These are phyloP conservation scores for Epinotia nisella DNA, from an alignment of 2,888 invertebrate genomes.

Conservation along the genomic window DNA sequence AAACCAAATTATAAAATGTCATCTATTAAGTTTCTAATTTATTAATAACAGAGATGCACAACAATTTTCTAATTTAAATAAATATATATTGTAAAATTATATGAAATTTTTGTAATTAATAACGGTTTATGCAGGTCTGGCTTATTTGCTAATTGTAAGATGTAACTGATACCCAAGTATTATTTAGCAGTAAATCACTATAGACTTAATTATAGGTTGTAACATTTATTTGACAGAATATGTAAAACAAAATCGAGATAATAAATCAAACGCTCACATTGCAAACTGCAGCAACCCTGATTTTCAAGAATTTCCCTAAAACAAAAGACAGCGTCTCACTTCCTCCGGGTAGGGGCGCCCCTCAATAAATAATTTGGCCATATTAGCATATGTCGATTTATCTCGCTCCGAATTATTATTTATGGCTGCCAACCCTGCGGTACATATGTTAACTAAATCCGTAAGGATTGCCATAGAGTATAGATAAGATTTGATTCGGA, in stretches of 20 bases:
- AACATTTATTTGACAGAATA: not conserved
- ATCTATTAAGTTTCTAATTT: too few relatives aligned
- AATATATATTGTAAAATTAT: too few relatives aligned
- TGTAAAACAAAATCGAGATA: not conserved
- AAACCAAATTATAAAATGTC: too few relatives aligned
- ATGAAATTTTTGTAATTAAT: too few relatives aligned
- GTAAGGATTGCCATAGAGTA: slow-evolving; percentile 45
- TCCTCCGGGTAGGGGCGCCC: slow-evolving; percentile 52
- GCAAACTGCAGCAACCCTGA: slow-evolving; percentile 2
- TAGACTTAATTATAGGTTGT: too few relatives aligned
- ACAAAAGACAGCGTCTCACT: slow-evolving; percentile 34
- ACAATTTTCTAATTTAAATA: too few relatives aligned
- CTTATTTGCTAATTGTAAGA: too few relatives aligned
- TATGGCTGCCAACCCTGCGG: slow-evolving; percentile 70
- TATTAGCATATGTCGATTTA: slow-evolving; percentile 85
- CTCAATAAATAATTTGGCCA: slow-evolving; percentile 83
- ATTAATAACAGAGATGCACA: too few relatives aligned
- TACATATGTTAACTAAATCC: slow-evolving; percentile 81
- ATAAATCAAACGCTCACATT: not conserved
- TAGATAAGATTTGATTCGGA: slow-evolving; percentile 36
- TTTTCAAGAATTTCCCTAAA: slow-evolving; percentile 11
- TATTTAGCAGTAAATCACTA: too few relatives aligned
- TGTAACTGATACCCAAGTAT: too few relatives aligned
- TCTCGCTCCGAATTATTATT: slow-evolving; percentile 82
- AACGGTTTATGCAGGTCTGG: too few relatives aligned